Percentiles rank a stretch among this genome's conserved stretches.
phyloP scores from a whole-genome alignment of 2,797 vertebrate genomes.

The Micropoecilia bifurca region DNA sequence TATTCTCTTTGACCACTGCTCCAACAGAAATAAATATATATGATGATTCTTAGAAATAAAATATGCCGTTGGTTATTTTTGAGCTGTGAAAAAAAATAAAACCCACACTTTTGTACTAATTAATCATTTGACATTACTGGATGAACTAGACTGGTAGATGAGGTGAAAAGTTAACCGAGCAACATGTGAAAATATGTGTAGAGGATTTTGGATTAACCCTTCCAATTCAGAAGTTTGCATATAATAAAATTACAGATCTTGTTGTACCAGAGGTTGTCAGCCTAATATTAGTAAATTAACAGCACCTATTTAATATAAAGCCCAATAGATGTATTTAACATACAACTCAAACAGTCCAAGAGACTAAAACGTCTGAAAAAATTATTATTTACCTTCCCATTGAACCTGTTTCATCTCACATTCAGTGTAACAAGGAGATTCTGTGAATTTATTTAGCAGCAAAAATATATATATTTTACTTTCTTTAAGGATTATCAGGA shows the following conservation, averaged over 20 bases:
- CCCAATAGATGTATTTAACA: not conserved
- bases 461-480: not conserved
- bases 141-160: not conserved
- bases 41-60: not conserved
- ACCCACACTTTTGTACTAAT: not conserved
- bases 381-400: not conserved
- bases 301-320: not conserved
- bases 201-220: not conserved
- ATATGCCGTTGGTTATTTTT: not conserved
- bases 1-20: not conserved
- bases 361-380: not conserved
- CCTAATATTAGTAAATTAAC: not conserved
- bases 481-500: not conserved
- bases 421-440: too few relatives aligned
- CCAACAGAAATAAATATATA: conserved; percentile 6
- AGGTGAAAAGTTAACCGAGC: too few relatives aligned
- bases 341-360: not conserved
- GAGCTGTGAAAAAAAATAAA: not conserved
- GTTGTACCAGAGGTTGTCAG: not conserved
- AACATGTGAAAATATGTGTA: not conserved
- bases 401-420: not conserved
- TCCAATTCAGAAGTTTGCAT: not conserved
- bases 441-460: not conserved
- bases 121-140: not conserved
- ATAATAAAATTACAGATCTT: too few relatives aligned